Conservation (phyloP, 2,113 vertebrate genomes). For the Parotia lawesii region DNA sequence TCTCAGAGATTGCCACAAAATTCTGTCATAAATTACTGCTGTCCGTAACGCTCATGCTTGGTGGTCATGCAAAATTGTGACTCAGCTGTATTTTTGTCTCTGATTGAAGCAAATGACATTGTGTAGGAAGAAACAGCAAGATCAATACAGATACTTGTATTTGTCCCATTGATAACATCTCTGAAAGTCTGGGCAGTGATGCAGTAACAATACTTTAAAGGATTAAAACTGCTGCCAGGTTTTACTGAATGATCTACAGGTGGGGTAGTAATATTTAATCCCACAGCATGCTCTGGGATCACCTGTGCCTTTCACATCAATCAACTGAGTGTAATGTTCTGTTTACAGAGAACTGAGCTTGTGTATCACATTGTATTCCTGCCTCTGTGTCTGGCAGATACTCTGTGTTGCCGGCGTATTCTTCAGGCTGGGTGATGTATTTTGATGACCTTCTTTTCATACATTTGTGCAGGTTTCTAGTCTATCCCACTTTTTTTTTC, state of each 20-base stretch:
- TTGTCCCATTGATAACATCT: background rate
- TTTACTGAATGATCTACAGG: background rate
- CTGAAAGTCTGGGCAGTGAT: background rate
- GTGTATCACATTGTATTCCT: background rate
- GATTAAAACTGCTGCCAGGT: background rate
- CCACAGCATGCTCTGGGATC: background rate
- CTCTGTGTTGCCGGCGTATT: background rate
- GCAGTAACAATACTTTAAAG: background rate
- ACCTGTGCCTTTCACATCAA: background rate
- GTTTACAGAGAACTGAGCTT: background rate
- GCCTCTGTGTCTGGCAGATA: background rate
- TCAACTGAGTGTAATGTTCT: background rate
- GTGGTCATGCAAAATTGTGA: background rate
- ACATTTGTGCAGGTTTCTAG: background rate
- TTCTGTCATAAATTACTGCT: background rate
- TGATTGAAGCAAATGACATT: background rate
- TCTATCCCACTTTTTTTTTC: background rate
- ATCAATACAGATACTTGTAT: background rate
- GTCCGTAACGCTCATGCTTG: fast-evolving
- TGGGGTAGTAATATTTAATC: background rate
- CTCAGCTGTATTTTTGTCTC: background rate
- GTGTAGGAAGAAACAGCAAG: background rate
- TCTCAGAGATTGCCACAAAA: background rate
- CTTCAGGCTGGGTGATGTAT: background rate
- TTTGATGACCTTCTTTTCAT: background rate